phyloP scores from a whole-genome alignment of 2,888 invertebrate genomes.

The Ochlodes sylvanus region DNA sequence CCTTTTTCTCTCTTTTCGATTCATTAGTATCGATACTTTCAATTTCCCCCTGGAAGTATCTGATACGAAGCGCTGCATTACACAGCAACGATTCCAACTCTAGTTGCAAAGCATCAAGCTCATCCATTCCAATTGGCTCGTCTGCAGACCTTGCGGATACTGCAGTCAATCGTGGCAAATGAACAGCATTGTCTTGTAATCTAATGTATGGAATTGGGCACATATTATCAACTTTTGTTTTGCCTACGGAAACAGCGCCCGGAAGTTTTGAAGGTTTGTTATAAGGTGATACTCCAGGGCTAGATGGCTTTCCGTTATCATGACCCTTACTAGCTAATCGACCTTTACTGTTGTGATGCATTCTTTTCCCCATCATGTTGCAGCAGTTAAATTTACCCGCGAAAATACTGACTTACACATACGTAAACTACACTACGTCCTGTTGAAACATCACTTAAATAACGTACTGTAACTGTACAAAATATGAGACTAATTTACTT shows the following conservation, averaged over 20 bases:
- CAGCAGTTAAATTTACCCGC: constrained; percentile 70
- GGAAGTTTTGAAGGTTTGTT: constrained; percentile 79
- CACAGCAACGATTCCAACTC: constrained; percentile 95
- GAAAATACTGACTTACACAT: constrained; percentile 56
- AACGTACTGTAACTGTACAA: constrained; percentile 2
- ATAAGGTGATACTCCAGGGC: constrained; percentile 78
- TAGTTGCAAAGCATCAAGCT: constrained; percentile 93
- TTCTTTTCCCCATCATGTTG: constrained; percentile 80
- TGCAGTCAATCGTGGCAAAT: constrained; percentile 88
- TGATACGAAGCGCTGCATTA: constrained; percentile 91
- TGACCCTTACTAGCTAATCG: constrained; percentile 80
- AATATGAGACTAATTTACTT: constrained; percentile 18
- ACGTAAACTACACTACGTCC: constrained; percentile 42
- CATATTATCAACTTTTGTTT: constrained; percentile 69
- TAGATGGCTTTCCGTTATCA: constrained; percentile 79
- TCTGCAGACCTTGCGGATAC: constrained; percentile 88
- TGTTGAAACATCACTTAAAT: constrained; percentile 10
- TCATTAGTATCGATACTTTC: constrained; percentile 87
- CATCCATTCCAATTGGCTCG: constrained; percentile 94
- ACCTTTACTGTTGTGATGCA: constrained; percentile 81
- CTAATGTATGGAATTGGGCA: constrained; percentile 88
- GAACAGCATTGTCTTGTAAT: constrained; percentile 87
- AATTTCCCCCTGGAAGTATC: constrained; percentile 91
- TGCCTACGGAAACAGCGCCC: constrained; percentile 69
- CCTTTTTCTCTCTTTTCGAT: constrained; percentile 81